Conservation (phyloP, 1,140 invertebrate species). For the Chironomus striatipennis region DNA sequence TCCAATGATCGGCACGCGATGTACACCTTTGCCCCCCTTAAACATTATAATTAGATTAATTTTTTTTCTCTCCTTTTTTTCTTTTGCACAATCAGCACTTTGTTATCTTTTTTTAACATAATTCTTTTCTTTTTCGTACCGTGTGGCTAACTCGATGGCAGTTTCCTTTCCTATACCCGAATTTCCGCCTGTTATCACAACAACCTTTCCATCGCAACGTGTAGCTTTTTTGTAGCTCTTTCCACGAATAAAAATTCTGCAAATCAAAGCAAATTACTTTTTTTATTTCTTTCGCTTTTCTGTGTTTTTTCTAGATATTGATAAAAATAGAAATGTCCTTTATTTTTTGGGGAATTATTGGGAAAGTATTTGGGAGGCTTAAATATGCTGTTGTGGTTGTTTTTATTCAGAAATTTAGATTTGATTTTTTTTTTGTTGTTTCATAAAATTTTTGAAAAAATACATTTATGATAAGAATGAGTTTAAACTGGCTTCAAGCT, state of each 20-base stretch:
- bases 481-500: too few species aligned
- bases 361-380: too few species aligned
- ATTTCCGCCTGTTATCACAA: constrained; percentile 67
- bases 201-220: constrained; percentile 57
- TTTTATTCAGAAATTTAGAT: too few species aligned
- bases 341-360: too few species aligned
- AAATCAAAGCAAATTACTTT: constrained; percentile 24
- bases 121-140: constrained; percentile 4
- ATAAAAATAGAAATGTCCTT: too few species aligned
- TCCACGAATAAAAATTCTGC: constrained; percentile 49
- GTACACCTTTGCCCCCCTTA: constrained; percentile 63
- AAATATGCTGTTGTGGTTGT: too few species aligned
- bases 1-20: constrained; percentile 66
- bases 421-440: too few species aligned
- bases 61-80: not conserved
- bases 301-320: too few species aligned
- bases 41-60: constrained; percentile 8
- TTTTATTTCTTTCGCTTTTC: too few species aligned
- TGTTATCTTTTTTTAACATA: not conserved
- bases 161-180: constrained; percentile 8
- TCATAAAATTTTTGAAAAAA: too few species aligned
- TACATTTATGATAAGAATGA: too few species aligned
- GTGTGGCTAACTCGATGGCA: not conserved
- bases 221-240: constrained; percentile 41
- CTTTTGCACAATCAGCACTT: not conserved